These are phyloP conservation scores for Drosophila asahinai DNA, from an alignment of 1,140 invertebrate genomes.

Conservation along the genomic window DNA sequence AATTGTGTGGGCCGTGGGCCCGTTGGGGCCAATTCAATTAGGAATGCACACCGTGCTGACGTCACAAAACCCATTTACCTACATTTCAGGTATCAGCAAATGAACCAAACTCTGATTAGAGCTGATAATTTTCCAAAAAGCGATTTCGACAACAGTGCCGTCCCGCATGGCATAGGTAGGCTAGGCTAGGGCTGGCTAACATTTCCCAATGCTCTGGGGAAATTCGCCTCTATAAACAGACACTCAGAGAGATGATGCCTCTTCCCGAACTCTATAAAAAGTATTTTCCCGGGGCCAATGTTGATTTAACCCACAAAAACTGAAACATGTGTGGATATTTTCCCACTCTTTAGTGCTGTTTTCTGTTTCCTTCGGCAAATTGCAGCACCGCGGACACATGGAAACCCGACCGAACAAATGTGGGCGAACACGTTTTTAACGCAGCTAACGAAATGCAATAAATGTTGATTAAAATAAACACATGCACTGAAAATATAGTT, in stretches of 20 bases:
- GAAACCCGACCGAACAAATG: conserved; percentile 58
- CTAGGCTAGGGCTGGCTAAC: not conserved
- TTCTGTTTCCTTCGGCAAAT: conserved; percentile 47
- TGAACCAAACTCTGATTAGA: conserved; percentile 39
- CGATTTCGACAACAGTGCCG: conserved; percentile 13
- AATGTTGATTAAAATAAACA: conserved; percentile 81
- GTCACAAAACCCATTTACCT: conserved; percentile 41
- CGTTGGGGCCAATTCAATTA: conserved; percentile 60
- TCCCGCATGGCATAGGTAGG: not conserved
- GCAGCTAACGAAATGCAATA: conserved; percentile 77
- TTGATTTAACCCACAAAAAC: conserved; percentile 74
- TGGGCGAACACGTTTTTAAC: conserved; percentile 83
- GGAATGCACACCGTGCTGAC: conserved; percentile 49
- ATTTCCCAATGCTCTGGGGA: conserved; percentile 33
- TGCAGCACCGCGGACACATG: conserved; percentile 54
- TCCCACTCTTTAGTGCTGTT: conserved; percentile 18
- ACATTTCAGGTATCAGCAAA: conserved; percentile 39
- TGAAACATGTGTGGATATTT: conserved; percentile 70
- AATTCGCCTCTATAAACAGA: conserved; percentile 35
- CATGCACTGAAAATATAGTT: conserved; percentile 9
- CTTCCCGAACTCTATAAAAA: conserved; percentile 48
- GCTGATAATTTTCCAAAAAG: conserved; percentile 25
- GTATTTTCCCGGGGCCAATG: conserved; percentile 58
- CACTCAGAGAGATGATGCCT: conserved; percentile 25
- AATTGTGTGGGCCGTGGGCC: conserved; percentile 56